phyloP scores from a whole-genome alignment of 2,113 vertebrate species.

The Hassar affinis region DNA sequence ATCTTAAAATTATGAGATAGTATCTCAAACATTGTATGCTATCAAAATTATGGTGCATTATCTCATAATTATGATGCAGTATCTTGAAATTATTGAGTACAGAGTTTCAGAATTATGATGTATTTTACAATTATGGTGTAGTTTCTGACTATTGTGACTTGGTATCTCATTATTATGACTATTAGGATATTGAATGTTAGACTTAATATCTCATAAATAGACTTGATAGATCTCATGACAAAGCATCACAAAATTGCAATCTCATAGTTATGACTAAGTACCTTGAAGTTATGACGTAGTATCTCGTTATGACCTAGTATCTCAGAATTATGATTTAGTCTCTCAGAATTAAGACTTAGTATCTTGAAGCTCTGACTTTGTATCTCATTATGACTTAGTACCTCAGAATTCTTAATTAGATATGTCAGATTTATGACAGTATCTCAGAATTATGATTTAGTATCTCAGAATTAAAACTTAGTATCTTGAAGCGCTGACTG shows the following conservation, averaged over 20 bases:
- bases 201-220: neutral
- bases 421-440: neutral
- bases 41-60: neutral
- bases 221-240: no score
- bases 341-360: neutral
- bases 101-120: neutral
- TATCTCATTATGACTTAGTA: neutral
- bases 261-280: no score
- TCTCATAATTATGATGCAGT: neutral
- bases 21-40: neutral
- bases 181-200: no score
- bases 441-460: neutral
- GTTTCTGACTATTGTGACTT: no score
- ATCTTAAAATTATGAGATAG: neutral
- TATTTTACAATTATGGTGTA: no score
- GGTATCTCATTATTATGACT: neutral
- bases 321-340: neutral
- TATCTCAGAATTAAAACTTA: neutral
- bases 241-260: no score
- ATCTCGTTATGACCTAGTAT: neutral
- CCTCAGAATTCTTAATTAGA: neutral
- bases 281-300: neutral
- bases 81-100: neutral
- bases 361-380: neutral
- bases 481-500: no score